Evolutionary conservation across 2,113 vertebrate species (phyloP), one percentile per base, ranked within the genome.

Genomic region (Scatophagus argus): DNA sequence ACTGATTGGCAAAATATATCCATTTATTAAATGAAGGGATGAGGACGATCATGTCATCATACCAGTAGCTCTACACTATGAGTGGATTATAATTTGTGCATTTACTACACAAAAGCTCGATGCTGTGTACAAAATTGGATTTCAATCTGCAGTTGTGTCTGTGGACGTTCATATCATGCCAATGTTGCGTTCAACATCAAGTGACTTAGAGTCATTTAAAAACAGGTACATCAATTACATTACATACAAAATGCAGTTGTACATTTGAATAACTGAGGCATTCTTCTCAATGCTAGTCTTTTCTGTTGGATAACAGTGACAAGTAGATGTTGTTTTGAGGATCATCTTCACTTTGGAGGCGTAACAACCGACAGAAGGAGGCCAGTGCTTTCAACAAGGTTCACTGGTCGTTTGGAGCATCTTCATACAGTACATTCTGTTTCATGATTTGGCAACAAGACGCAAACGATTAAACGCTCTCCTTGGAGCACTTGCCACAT

Each of bases 401-500:
- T 72, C 82, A 65, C 63, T 56, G 49, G 47, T 69, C 52, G 41
- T 67, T 70, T 38, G 68, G 70, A 79, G 80, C 55, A 25, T 80
- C 76, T 74, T 87, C 79, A 41, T 46, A 32, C 56, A 21, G 27
- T 58, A 79, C 79, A 87, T 61, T 60, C 59, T 75, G 83, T 89
- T 85, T 70, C 63, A 65, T 38, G 44, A 80, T 77, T 84, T 23
- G 19, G 72, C 64, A 91, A 90, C 82, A 87, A 77, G 74, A 86
- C 49, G 23, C 68, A 60, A 66, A 58, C 77, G 61, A 90, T 88
- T 85, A 83, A 87, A 83, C 21, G 19, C 87, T 75, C 38, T 84
- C 77, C 88, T 87, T 27, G 11, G 55, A 88, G 87, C 83, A n/a
- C 82, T 81, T 23, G 38, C 78, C 80, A 60, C 77, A 84, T 93